Evolutionary conservation across 2,888 invertebrate genomes (phyloP).

Genomic region (Pelosia muscerda): DNA sequence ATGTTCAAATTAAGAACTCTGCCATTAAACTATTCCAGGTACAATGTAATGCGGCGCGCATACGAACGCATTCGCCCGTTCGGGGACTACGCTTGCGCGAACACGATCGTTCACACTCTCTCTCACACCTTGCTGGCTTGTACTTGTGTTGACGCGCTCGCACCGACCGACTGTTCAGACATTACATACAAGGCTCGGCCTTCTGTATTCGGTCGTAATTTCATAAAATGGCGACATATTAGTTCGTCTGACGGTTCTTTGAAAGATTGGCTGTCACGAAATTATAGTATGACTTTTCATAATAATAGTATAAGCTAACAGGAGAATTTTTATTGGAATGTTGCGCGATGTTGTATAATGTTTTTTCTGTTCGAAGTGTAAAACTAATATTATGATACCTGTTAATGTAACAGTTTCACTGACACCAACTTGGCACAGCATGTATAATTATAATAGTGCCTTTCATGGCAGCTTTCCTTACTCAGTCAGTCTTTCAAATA

Average conservation of each 20-base stretch:
- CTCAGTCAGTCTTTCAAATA: constrained; percentile 49
- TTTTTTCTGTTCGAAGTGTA: not conserved
- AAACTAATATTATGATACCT: not conserved
- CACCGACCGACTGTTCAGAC: constrained; percentile 32
- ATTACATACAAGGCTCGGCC: constrained; percentile 38
- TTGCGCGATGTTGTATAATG: constrained; percentile 3
- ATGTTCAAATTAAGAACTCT: not conserved
- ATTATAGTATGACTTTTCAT: constrained; percentile 20
- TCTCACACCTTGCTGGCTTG: constrained; percentile 57
- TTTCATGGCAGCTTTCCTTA: constrained; percentile 43
- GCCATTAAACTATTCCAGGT: constrained; percentile 42
- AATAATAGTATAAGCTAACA: constrained; percentile 21
- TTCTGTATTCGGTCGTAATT: constrained; percentile 48
- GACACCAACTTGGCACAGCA: not conserved
- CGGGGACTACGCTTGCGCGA: constrained; percentile 42
- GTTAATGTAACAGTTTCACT: not conserved
- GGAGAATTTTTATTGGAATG: constrained; percentile 10
- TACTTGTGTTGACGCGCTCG: constrained; percentile 45
- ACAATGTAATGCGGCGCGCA: constrained; percentile 49
- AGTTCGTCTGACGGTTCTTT: constrained; percentile 35
- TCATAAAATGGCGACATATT: constrained; percentile 27
- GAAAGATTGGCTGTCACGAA: constrained; percentile 47
- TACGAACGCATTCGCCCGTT: constrained; percentile 27
- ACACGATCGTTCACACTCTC: constrained; percentile 26
- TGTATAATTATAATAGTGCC: constrained; percentile 7